phyloP scores from a whole-genome alignment of 2,888 invertebrate species.

The Drosophila sordidula region DNA sequence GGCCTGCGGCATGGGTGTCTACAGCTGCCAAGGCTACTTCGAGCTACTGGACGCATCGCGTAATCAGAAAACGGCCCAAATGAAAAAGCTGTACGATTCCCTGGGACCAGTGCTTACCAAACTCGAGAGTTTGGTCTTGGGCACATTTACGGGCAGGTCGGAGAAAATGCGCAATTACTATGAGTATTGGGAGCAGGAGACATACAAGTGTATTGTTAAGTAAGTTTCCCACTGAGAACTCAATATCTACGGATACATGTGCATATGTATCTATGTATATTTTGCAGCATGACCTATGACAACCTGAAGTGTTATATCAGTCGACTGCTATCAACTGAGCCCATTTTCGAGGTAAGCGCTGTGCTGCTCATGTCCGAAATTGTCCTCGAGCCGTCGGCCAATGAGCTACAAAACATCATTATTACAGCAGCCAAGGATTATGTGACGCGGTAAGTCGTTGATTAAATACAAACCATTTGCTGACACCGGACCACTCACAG shows the following conservation, averaged over 20 bases:
- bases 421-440: constrained; percentile 91
- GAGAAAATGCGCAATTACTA: constrained; percentile 92
- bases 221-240: constrained; percentile 69
- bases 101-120: constrained; percentile 93
- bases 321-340: constrained; percentile 86
- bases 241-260: background rate
- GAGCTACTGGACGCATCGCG: constrained; percentile 89
- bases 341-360: constrained; percentile 93
- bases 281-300: constrained; percentile 87
- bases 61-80: constrained; percentile 88
- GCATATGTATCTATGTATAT: background rate
- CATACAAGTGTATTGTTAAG: constrained; percentile 89
- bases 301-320: constrained; percentile 90
- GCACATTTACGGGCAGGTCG: constrained; percentile 91
- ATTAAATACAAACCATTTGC: background rate
- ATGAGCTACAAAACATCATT: constrained; percentile 92
- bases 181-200: constrained; percentile 92
- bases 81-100: constrained; percentile 91
- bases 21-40: constrained; percentile 87
- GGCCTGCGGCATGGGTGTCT: constrained; percentile 67
- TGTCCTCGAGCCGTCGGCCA: constrained; percentile 90
- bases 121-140: constrained; percentile 93
- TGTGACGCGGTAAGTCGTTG: constrained; percentile 87
- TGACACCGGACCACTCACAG: constrained; percentile 82
- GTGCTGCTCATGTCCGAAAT: constrained; percentile 91